A percentile compares a stretch with the other conserved stretches of the same genome.
These are phyloP conservation scores for Dendrolimus punctatus DNA, from an alignment of 1,140 invertebrate genomes.

Conservation along the genomic window DNA sequence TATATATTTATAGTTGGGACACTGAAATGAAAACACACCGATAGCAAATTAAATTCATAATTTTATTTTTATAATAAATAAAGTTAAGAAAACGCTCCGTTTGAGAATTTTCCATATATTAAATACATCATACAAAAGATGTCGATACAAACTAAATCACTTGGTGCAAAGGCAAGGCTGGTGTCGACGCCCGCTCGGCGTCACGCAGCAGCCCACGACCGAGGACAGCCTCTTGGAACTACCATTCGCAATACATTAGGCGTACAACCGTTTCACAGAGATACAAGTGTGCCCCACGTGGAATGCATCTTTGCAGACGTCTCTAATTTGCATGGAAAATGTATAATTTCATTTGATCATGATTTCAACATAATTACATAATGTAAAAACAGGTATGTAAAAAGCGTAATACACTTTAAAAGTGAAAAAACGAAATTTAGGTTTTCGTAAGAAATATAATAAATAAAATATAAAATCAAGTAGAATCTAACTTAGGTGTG, in stretches of 20 bases:
- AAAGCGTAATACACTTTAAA: constrained; percentile 66
- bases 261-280: constrained; percentile 42
- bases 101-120: constrained; percentile 66
- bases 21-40: constrained; percentile 44
- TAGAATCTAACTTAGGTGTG: constrained; percentile 60
- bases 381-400: constrained; percentile 65
- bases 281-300: constrained; percentile 46
- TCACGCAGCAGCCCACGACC: constrained; percentile 23
- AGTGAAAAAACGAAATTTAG: constrained; percentile 64
- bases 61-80: constrained; percentile 72
- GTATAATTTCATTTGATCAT: constrained; percentile 61
- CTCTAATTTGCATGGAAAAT: constrained; percentile 46
- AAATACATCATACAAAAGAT: constrained; percentile 72
- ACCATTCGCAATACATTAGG: constrained; percentile 53
- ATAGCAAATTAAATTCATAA: constrained; percentile 71
- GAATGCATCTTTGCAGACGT: constrained; percentile 58
- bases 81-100: constrained; percentile 67
- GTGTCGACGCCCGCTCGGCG: constrained; percentile 38
- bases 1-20: neutral
- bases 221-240: constrained; percentile 60
- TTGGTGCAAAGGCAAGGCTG: constrained; percentile 71
- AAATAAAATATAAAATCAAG: constrained; percentile 66
- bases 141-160: constrained; percentile 71
- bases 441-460: constrained; percentile 51
- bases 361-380: constrained; percentile 64